These are phyloP conservation scores for Anisognathus igniventris DNA, from an alignment of 2,797 vertebrate species.

Conservation along the genomic window DNA sequence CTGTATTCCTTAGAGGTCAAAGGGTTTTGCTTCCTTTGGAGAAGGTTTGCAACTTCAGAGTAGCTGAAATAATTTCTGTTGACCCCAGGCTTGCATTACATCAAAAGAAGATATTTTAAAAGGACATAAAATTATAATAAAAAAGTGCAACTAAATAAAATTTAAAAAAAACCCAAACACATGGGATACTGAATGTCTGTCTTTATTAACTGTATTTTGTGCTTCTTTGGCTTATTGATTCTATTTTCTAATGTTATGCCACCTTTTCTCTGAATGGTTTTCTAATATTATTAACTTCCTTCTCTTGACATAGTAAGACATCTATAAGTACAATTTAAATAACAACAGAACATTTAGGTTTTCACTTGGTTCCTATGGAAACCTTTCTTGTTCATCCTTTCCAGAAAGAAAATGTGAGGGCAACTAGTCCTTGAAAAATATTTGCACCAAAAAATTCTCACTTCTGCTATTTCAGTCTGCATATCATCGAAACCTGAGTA, in stretches of 20 bases:
- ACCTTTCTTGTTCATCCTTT: neutral
- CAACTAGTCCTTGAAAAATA: neutral
- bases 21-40: neutral
- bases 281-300: neutral
- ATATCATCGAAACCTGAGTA: neutral
- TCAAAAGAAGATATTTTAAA: neutral
- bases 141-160: neutral
- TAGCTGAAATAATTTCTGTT: neutral
- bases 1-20: neutral
- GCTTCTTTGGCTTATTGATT: neutral
- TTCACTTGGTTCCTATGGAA: neutral
- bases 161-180: neutral
- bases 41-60: neutral
- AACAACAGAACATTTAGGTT: neutral
- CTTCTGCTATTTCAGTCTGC: neutral
- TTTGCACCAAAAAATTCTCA: neutral
- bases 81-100: neutral
- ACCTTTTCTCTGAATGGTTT: neutral
- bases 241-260: neutral
- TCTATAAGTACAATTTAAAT: neutral
- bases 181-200: neutral
- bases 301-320: neutral
- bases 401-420: neutral
- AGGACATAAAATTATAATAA: neutral
- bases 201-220: neutral